A percentile compares a stretch with the other conserved stretches of the same genome.
These are phyloP conservation scores for Ranitomeya variabilis DNA, from an alignment of 2,113 vertebrate genomes.

Conservation along the genomic window DNA sequence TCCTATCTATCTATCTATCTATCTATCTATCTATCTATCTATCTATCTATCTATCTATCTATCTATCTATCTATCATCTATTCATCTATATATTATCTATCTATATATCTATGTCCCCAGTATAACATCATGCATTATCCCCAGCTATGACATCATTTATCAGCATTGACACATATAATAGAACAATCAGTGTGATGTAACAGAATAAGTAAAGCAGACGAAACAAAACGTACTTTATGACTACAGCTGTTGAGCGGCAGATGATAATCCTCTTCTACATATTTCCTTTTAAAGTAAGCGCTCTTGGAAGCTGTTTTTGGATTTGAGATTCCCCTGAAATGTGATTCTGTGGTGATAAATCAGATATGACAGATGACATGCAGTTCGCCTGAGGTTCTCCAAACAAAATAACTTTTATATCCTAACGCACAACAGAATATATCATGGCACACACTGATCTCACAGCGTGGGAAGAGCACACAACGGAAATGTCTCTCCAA, in stretches of 20 bases:
- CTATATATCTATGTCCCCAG: neutral
- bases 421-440: slow-evolving; percentile 62
- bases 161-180: neutral
- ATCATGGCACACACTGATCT: slow-evolving; percentile 59
- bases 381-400: slow-evolving; percentile 71
- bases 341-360: slow-evolving; percentile 81
- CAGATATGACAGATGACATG: slow-evolving; percentile 76
- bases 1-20: neutral
- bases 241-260: slow-evolving; percentile 86
- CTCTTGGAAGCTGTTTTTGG: slow-evolving; percentile 87
- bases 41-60: neutral
- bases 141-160: neutral
- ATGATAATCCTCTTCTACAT: slow-evolving; percentile 87
- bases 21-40: neutral
- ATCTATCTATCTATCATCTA: neutral
- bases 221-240: slow-evolving; percentile 84
- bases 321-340: slow-evolving; percentile 84
- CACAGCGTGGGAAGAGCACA: neutral
- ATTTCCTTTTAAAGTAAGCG: slow-evolving; percentile 96
- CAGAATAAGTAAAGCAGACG: slow-evolving; percentile 65
- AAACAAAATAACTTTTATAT: slow-evolving; percentile 69
- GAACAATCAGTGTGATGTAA: slow-evolving; percentile 61
- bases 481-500: neutral
- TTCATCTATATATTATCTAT: neutral
- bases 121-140: neutral